Conservation (phyloP, 2,797 vertebrate species). For the Pseudomugil tenellus region DNA sequence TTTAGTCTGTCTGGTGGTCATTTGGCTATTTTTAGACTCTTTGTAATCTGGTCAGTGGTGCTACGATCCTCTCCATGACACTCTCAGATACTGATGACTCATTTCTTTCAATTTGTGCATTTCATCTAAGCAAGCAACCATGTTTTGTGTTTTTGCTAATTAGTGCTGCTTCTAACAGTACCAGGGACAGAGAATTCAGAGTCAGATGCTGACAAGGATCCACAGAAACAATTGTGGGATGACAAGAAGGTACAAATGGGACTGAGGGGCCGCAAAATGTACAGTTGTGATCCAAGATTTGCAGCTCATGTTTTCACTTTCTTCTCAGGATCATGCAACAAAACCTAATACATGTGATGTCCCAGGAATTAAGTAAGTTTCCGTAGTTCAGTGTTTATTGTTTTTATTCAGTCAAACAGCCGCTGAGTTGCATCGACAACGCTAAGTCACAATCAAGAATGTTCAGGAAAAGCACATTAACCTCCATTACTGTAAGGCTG, state of each 20-base stretch:
- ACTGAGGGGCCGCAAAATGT: slow-evolving; percentile 16
- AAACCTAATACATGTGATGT: slow-evolving; percentile 95
- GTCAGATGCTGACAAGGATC: slow-evolving; percentile 87
- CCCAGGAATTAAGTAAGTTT: slow-evolving; percentile 95
- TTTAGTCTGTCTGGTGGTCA: slow-evolving; percentile 66
- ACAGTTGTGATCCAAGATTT: not conserved
- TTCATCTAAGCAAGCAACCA: slow-evolving; percentile 52
- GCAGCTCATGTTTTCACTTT: slow-evolving; percentile 36
- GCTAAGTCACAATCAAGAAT: slow-evolving; percentile 6
- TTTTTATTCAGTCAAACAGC: not conserved
- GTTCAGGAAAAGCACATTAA: not conserved
- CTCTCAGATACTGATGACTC: slow-evolving; percentile 64
- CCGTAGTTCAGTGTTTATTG: not conserved
- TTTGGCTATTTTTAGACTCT: slow-evolving; percentile 73
- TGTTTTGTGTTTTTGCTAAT: slow-evolving; percentile 66
- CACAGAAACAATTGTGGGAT: slow-evolving; percentile 91
- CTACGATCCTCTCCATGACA: slow-evolving; percentile 47
- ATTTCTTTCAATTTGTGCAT: slow-evolving; percentile 56
- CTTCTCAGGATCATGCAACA: slow-evolving; percentile 85
- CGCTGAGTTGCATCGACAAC: slow-evolving; percentile 3
- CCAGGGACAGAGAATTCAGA: slow-evolving; percentile 91
- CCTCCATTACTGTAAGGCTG: not conserved
- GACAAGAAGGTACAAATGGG: slow-evolving; percentile 87
- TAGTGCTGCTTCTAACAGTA: slow-evolving; percentile 92
- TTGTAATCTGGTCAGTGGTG: slow-evolving; percentile 47